Conservation (phyloP, 1,140 invertebrate species). For the Drosophila pachea region DNA sequence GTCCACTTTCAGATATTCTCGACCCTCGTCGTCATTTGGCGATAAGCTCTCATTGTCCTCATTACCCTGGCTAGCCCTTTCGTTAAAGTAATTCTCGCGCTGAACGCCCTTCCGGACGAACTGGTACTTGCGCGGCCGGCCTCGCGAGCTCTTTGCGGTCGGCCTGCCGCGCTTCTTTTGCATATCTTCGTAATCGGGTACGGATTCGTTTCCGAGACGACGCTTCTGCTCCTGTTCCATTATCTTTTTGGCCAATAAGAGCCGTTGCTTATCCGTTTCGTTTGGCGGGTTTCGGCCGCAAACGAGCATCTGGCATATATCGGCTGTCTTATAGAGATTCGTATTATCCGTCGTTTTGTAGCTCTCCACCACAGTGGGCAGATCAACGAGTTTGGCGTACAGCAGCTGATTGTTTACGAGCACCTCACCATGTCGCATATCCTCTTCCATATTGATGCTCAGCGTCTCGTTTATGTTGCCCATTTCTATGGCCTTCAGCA, state of each 20-base stretch:
- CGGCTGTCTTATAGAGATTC: constrained; percentile 97
- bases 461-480: constrained; percentile 91
- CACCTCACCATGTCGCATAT: constrained; percentile 92
- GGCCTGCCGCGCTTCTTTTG: constrained; percentile 91
- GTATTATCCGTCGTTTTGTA: constrained; percentile 96
- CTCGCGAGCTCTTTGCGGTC: not conserved
- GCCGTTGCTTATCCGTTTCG: constrained; percentile 88
- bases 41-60: not conserved
- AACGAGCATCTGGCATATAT: constrained; percentile 94
- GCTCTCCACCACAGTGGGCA: constrained; percentile 95
- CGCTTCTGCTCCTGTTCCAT: constrained; percentile 84
- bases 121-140: not conserved
- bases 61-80: constrained; percentile 85
- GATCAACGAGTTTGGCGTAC: constrained; percentile 92
- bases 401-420: constrained; percentile 91
- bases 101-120: too few relatives aligned
- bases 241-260: constrained; percentile 86
- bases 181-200: constrained; percentile 92
- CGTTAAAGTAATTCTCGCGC: constrained; percentile 78
- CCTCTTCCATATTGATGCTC: constrained; percentile 90
- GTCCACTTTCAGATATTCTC: not conserved
- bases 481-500: constrained; percentile 87
- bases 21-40: rapidly evolving
- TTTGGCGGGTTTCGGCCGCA: constrained; percentile 91
- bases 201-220: constrained; percentile 81